Conservation (phyloP, 1,140 invertebrate genomes). For the Drosophila ficusphila region DNA sequence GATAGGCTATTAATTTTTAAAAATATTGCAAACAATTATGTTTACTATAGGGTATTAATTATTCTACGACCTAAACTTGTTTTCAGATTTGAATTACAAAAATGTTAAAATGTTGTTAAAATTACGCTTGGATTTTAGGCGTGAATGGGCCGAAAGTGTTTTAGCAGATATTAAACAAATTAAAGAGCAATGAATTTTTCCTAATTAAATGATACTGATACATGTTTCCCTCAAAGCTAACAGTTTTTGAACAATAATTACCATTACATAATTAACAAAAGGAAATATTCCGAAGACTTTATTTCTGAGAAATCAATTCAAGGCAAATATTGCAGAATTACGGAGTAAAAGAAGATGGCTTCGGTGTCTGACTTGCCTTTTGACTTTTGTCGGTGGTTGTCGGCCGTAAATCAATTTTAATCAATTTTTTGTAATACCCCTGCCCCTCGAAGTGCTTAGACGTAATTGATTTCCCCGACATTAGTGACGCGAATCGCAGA, state of each 20-base stretch:
- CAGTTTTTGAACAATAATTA: too few species aligned
- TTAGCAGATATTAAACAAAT: constrained; percentile 3
- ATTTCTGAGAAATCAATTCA: neutral
- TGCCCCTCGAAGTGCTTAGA: constrained; percentile 51
- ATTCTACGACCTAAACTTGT: neutral
- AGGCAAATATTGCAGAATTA: neutral
- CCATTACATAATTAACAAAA: neutral
- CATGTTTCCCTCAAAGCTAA: neutral
- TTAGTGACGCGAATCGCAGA: constrained; percentile 79
- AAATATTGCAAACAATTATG: too few species aligned
- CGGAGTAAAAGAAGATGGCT: constrained; percentile 6
- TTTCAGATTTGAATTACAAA: neutral
- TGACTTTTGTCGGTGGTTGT: constrained; percentile 29
- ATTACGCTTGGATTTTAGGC: neutral
- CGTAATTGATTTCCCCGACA: constrained; percentile 76
- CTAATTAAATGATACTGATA: constrained; percentile 32
- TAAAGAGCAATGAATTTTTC: neutral
- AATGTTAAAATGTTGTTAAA: neutral
- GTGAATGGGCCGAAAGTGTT: neutral
- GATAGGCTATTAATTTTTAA: too few species aligned
- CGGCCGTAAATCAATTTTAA: constrained; percentile 76
- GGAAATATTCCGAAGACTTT: neutral
- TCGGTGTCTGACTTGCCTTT: constrained; percentile 46
- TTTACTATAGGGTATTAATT: neutral
- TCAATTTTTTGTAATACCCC: constrained; percentile 49